Evolutionary conservation across 2,797 vertebrate genomes (phyloP), one percentile per base, ranked within the genome.

Genomic region (Muraenolepis orangiensis): DNA sequence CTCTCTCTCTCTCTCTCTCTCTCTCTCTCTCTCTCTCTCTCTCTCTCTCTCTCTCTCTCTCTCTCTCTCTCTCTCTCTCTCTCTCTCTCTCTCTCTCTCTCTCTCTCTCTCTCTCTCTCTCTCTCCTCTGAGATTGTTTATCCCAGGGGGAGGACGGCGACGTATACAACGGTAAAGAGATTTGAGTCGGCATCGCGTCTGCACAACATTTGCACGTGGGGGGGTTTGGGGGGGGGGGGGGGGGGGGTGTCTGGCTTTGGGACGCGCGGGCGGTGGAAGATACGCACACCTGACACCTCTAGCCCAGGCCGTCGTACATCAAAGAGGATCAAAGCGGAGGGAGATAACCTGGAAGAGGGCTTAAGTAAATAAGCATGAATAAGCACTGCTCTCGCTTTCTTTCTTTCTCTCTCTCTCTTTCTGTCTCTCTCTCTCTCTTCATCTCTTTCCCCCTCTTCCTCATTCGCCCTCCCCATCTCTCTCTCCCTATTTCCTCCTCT

Each of bases 251-350:
- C n/a, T n/a, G n/a, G n/a, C n/a, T n/a, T n/a, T n/a, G n/a, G n/a
- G n/a, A n/a, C n/a, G n/a, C n/a, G n/a, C n/a, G n/a, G n/a, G 64
- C 26, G 23, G 12, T 29, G 26, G 12, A 10, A 13, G 64, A 66
- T 30, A 66, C 1, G 26, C 28, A 66, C 26, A 66, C 64, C 13
- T 57, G 20, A n/a, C 51, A 23, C 28, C 64, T 26, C 26, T 74
- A 71, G 68, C 16, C 4, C 4, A 67, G 66, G 85, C 76, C 69
- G 72, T 75, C 73, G 61, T 66, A 75, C 23, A 69, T 80, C 23
- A 57, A 79, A 70, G 75, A 26, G 13, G 4, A 66, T 66, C 64
- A 29, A 66, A 16, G 64, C 13, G 6, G 64, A 28, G 64, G 28
- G 64, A 30, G 64, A 66, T 66, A 66, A 66, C 13, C 28, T 66